These are phyloP conservation scores for Papilio glaucus DNA, from an alignment of 1,140 invertebrate species.

Conservation along the genomic window DNA sequence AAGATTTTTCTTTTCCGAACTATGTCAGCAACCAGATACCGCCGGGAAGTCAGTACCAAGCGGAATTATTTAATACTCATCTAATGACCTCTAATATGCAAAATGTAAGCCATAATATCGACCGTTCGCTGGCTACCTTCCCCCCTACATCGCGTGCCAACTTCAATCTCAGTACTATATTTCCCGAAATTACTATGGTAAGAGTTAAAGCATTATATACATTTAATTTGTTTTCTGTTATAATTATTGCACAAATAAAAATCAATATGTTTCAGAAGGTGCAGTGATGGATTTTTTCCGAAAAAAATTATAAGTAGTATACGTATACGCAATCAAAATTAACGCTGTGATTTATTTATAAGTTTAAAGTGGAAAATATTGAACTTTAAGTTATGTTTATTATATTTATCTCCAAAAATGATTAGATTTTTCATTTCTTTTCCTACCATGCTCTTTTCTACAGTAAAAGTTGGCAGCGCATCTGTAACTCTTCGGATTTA, in stretches of 20 bases:
- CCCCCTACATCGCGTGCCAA: constrained; percentile 73
- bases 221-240: constrained; percentile 14
- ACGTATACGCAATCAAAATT: constrained; percentile 42
- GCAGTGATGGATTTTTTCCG: constrained; percentile 58
- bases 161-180: constrained; percentile 77
- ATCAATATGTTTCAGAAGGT: constrained; percentile 70
- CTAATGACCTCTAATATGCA: constrained; percentile 71
- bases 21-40: constrained; percentile 74
- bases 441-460: not conserved
- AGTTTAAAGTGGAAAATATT: not conserved
- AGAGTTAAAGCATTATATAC: constrained; percentile 39
- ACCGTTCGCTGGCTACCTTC: constrained; percentile 64
- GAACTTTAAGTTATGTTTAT: constrained; percentile 37
- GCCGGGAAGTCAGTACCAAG: constrained; percentile 62
- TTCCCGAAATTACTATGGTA: constrained; percentile 80
- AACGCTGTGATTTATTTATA: constrained; percentile 30
- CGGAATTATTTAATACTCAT: constrained; percentile 75
- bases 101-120: constrained; percentile 61
- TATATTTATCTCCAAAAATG: not conserved
- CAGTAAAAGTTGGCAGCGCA: not conserved
- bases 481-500: too few species aligned
- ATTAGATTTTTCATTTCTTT: not conserved
- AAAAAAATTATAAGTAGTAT: constrained; percentile 35
- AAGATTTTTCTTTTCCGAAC: constrained; percentile 70
- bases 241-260: constrained; percentile 18